phyloP scores from a whole-genome alignment of 2,797 vertebrate genomes.

The Sciaenops ocellatus region DNA sequence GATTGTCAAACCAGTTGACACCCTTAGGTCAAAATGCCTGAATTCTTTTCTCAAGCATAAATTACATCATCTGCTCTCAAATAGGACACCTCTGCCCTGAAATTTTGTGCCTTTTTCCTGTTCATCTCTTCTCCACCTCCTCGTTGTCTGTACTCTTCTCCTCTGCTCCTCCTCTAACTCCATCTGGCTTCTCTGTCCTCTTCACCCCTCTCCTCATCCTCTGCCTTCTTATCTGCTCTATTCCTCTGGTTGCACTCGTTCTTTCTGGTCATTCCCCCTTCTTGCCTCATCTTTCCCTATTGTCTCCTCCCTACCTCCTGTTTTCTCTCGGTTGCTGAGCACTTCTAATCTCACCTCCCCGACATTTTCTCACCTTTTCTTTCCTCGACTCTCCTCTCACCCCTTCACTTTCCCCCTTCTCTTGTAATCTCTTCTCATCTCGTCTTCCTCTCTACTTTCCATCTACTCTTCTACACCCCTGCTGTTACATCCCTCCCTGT shows the following conservation, averaged over 20 bases:
- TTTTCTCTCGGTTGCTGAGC: conserved; percentile 1
- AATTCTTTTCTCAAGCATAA: conserved; percentile 37
- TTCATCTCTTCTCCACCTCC: conserved; percentile 29
- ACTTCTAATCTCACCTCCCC: conserved; percentile 18
- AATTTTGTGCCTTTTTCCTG: conserved; percentile 30
- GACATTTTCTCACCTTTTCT: conserved; percentile 18
- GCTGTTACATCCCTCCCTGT: conserved; percentile 26
- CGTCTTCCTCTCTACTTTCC: not conserved
- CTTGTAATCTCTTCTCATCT: not conserved
- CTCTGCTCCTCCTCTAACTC: conserved; percentile 47
- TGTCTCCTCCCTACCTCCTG: not conserved
- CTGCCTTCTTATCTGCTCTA: conserved; percentile 9
- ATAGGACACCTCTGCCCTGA: conserved; percentile 39
- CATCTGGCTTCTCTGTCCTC: conserved; percentile 45
- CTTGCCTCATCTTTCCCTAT: conserved; percentile 1
- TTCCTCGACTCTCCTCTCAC: not conserved
- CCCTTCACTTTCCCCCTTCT: not conserved
- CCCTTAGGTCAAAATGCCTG: conserved; percentile 7
- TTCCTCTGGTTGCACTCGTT: conserved; percentile 15
- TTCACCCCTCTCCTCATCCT: conserved; percentile 8
- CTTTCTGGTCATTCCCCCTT: conserved; percentile 1
- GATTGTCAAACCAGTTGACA: too few relatives aligned
- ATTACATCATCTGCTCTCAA: conserved; percentile 34
- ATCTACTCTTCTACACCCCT: conserved; percentile 12
- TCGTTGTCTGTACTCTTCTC: conserved; percentile 32